Percentiles rank a stretch among this genome's conserved stretches.
Conservation (phyloP, 2,888 invertebrate species). For the Chaitophorus viminalis region DNA sequence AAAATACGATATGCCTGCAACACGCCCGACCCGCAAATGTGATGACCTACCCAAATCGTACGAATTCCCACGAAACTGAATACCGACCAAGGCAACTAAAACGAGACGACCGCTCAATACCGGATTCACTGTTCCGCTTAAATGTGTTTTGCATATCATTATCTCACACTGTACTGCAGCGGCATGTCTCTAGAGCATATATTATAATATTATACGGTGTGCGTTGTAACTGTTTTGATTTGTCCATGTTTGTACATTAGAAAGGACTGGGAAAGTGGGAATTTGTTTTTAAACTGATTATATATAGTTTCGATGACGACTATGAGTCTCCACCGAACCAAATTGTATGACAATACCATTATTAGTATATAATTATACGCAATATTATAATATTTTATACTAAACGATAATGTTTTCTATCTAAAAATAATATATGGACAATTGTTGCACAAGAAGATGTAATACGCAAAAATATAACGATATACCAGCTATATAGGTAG, state of each 20-base stretch:
- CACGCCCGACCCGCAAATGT: conserved; percentile 15
- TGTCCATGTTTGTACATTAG: background rate
- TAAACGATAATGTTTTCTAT: too few species aligned
- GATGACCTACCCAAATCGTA: conserved; percentile 41
- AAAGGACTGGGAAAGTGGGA: too few species aligned
- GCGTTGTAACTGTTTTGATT: too few species aligned
- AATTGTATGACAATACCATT: too few species aligned
- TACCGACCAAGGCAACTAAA: background rate
- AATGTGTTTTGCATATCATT: conserved; percentile 28
- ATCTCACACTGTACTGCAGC: background rate
- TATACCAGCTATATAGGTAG: background rate
- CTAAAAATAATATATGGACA: too few species aligned
- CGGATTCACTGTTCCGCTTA: conserved; percentile 27
- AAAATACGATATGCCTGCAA: background rate
- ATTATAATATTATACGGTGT: background rate
- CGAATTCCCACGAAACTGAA: conserved; percentile 28
- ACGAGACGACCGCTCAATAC: conserved; percentile 22
- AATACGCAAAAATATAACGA: background rate
- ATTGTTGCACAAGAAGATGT: background rate
- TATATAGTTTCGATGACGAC: too few species aligned
- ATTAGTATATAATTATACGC: background rate
- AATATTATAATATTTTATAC: background rate
- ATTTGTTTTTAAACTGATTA: too few species aligned
- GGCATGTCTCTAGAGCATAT: background rate
- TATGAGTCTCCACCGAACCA: too few species aligned